Base-by-base conservation (phyloP, 53 echinoderm and acorn worm genomes). In the Patiria pectinifera region DNA sequence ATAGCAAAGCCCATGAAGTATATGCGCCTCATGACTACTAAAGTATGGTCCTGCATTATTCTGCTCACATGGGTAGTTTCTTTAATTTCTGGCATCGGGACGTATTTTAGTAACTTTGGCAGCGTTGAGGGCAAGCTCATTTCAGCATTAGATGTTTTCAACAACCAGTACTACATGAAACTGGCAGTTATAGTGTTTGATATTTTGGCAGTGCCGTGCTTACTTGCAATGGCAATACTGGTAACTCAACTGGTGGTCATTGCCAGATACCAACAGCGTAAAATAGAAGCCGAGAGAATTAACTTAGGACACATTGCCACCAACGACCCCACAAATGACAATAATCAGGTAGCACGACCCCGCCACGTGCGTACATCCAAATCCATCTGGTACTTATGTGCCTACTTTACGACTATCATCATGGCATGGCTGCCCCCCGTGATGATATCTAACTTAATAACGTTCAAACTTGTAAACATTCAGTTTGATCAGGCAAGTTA, bases 1-100 rank as follows among this genome's bases (percentile, higher is more conserved):
- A 82, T 82, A 45, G 82, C 82, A 0, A 82, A 82, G 59, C 82
- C 82, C 21, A 82, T 82, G 82, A 19, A 59, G 82, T 82, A 82
- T 22, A 21, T 59, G 59, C 58, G 82, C 44, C 59, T 82, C 16
- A 82, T 82, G 82, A 18, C 82, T 10, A 22, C 49, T 22, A 82
- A 82, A 59, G 0, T 82, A 53, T 82, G 82, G 6, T 23, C 7
- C 82, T 19, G 82, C n/a, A n/a, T 82, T 23, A 59, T 82, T 82
- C 58, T 82, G 82, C 6, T 24, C n/a, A 18, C 21, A 6, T 82
- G 82, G 82, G 60, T 3, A 15, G 22, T 59, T 1, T 13, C 23
- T 2, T 2, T 82, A 1, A 59, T 82, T 23, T 35, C 23, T 44
- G 23, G 44, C 23, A 22, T 59, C 13, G 44, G 82, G 5, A 0